These are phyloP conservation scores for Hylaeus anthracinus DNA, from an alignment of 1,140 invertebrate species.

Conservation along the genomic window DNA sequence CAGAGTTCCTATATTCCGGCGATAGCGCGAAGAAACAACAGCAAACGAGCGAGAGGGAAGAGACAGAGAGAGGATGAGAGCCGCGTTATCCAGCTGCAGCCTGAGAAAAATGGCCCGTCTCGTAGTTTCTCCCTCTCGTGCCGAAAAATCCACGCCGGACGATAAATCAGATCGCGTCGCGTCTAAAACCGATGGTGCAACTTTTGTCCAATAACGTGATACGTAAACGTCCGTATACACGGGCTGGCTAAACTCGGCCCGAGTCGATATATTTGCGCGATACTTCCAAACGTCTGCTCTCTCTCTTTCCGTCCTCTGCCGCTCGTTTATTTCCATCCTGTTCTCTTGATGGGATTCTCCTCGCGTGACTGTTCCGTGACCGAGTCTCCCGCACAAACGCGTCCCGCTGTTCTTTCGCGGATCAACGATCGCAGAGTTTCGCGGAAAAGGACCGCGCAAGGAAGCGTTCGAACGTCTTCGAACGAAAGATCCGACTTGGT, in stretches of 20 bases:
- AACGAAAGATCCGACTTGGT: too few relatives aligned
- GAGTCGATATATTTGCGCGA: constrained; percentile 53
- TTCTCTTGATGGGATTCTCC: not conserved
- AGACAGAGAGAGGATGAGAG: not conserved
- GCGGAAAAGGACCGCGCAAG: too few relatives aligned
- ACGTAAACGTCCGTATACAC: constrained; percentile 63
- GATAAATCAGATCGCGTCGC: constrained; percentile 69
- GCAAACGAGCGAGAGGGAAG: not conserved
- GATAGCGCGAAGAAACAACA: not conserved
- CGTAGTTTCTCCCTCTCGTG: constrained; percentile 59
- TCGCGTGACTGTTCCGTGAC: not conserved
- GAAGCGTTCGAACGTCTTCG: too few relatives aligned
- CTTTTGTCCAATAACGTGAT: constrained; percentile 72
- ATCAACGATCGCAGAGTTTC: too few relatives aligned
- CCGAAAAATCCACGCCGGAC: constrained; percentile 56
- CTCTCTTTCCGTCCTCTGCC: not conserved
- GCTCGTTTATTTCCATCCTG: not conserved
- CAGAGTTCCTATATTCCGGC: constrained; percentile 64
- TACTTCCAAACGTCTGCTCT: constrained; percentile 8
- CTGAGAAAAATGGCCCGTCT: constrained; percentile 68
- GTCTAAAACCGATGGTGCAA: constrained; percentile 67
- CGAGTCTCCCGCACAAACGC: not conserved
- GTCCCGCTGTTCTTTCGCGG: not conserved
- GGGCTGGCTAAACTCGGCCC: constrained; percentile 32
- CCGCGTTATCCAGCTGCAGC: constrained; percentile 64